These are phyloP conservation scores for Elachura formosa DNA, from an alignment of 2,113 vertebrate species.

Conservation along the genomic window DNA sequence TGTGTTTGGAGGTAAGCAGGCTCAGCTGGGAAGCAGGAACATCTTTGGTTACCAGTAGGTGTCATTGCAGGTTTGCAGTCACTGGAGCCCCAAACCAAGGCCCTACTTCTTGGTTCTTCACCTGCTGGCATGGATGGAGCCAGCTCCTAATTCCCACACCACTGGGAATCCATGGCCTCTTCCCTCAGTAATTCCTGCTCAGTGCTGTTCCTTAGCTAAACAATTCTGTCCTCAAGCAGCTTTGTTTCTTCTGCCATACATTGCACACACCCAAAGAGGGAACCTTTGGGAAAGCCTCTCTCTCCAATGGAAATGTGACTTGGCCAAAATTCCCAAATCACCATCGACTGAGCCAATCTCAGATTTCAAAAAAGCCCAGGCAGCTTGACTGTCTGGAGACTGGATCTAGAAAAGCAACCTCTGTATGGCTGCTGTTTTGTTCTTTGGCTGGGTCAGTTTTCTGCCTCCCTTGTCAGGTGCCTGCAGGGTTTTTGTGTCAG, in stretches of 20 bases:
- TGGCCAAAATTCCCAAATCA: not conserved
- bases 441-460: not conserved
- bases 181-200: not conserved
- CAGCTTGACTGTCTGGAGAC: not conserved
- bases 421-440: not conserved
- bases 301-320: not conserved
- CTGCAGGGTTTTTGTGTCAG: not conserved
- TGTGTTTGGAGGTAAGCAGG: not conserved
- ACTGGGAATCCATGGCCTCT: not conserved
- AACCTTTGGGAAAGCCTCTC: not conserved
- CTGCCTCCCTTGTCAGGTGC: not conserved
- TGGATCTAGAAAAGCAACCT: not conserved
- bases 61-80: constrained; percentile 39
- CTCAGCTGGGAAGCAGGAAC: not conserved
- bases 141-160: not conserved
- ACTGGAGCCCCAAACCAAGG: not conserved
- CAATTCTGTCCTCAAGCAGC: not conserved
- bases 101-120: not conserved
- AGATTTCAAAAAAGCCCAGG: not conserved
- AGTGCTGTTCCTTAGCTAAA: rapidly evolving
- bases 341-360: not conserved
- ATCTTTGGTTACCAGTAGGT: constrained; percentile 44
- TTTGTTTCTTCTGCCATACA: not conserved
- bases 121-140: not conserved
- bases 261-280: not conserved